Evolutionary conservation across 2,113 vertebrate genomes (phyloP).

Genomic region (Zosterops japonicus): DNA sequence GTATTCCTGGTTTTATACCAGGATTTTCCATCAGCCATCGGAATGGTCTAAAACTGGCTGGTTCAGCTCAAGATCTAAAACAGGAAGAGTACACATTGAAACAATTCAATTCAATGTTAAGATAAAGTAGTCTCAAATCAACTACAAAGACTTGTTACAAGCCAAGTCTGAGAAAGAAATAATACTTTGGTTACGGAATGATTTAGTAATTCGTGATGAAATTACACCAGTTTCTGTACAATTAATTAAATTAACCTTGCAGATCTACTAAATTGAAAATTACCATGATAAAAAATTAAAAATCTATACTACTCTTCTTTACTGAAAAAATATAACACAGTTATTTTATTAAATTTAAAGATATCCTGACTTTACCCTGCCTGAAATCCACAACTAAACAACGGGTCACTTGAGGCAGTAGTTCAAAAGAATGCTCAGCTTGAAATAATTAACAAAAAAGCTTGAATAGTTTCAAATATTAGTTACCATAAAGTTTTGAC

Average conservation of each 20-base stretch:
- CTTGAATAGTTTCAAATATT: neutral
- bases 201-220: neutral
- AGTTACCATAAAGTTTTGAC: neutral
- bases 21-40: neutral
- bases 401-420: neutral
- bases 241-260: neutral
- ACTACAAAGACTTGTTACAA: neutral
- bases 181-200: neutral
- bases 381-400: neutral
- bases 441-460: slow-evolving; percentile 7
- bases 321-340: neutral
- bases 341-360: neutral
- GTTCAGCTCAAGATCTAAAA: neutral
- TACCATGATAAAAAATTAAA: neutral
- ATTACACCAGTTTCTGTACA: neutral
- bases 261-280: neutral
- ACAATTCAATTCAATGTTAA: neutral
- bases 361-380: neutral
- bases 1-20: neutral
- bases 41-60: neutral
- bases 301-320: neutral
- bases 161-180: neutral
- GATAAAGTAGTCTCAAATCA: neutral
- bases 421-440: slow-evolving; percentile 13
- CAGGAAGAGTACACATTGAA: neutral